Evolutionary conservation across 2,888 invertebrate genomes (phyloP).

Genomic region (Spilosoma lubricipeda): DNA sequence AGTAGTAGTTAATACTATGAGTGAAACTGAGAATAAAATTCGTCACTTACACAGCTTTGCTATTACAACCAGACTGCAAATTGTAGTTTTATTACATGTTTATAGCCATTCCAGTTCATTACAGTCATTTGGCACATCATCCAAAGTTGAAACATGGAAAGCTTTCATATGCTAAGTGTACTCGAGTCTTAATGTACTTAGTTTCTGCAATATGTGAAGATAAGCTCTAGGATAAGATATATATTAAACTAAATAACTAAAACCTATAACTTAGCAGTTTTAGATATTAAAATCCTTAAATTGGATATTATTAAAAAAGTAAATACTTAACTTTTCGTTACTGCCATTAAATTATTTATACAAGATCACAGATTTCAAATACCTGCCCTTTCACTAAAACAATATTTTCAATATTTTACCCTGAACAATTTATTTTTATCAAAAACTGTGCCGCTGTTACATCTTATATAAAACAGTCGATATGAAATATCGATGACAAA

Average conservation of each 20-base stretch:
- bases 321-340: neutral
- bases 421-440: neutral
- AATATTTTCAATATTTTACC: neutral
- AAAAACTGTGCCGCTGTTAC: neutral
- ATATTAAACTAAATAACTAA: no score
- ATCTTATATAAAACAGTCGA: conserved; percentile 1
- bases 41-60: neutral
- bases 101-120: neutral
- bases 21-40: no score
- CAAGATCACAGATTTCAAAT: neutral
- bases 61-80: neutral
- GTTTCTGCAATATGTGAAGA: neutral
- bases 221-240: neutral
- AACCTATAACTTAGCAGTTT: no score
- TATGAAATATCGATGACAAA: conserved; percentile 41
- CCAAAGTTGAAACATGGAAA: neutral
- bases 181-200: neutral
- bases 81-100: neutral
- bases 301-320: neutral
- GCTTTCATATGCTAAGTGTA: neutral
- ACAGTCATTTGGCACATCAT: neutral
- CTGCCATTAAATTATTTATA: neutral
- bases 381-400: neutral
- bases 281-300: neutral
- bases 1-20: no score